Conservation (phyloP, 2,113 vertebrate species). For the Hymenochirus boettgeri region DNA sequence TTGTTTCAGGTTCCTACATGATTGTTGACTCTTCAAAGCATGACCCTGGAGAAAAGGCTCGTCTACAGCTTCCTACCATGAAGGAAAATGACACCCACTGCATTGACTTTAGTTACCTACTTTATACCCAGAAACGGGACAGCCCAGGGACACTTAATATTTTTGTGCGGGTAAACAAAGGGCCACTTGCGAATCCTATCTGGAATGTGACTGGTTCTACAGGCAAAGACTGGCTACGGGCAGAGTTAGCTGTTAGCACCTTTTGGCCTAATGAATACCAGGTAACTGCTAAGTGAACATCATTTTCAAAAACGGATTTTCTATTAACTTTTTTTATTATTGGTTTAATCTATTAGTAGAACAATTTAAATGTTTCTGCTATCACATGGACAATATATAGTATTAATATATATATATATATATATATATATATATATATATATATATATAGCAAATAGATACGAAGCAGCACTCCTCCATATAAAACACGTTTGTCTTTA, state of each 20-base stretch:
- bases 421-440: no score
- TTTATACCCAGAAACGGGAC: slow-evolving; percentile 77
- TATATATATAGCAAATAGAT: no score
- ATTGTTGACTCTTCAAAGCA: slow-evolving; percentile 89
- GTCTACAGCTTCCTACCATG: slow-evolving; percentile 92
- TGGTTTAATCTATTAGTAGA: no score
- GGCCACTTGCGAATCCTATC: slow-evolving; percentile 90
- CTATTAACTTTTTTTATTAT: no score
- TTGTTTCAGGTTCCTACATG: slow-evolving; percentile 86
- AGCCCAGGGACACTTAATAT: slow-evolving; percentile 89
- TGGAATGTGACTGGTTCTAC: slow-evolving; percentile 93
- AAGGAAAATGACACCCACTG: slow-evolving; percentile 98
- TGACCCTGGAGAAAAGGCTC: slow-evolving; percentile 83
- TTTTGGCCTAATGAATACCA: slow-evolving; percentile 99
- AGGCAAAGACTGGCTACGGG: slow-evolving; percentile 75
- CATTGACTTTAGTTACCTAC: slow-evolving; percentile 94
- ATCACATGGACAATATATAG: no score
- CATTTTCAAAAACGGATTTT: no score
- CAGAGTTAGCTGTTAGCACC: slow-evolving; percentile 94
- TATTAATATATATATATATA: no score
- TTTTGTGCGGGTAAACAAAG: slow-evolving; percentile 92
- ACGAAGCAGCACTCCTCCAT: no score
- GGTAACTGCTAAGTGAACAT: slow-evolving; percentile 70
- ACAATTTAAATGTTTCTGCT: no score
- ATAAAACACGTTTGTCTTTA: no score